Conservation (phyloP, 2,888 invertebrate genomes). For the Macrosiphum euphorbiae region DNA sequence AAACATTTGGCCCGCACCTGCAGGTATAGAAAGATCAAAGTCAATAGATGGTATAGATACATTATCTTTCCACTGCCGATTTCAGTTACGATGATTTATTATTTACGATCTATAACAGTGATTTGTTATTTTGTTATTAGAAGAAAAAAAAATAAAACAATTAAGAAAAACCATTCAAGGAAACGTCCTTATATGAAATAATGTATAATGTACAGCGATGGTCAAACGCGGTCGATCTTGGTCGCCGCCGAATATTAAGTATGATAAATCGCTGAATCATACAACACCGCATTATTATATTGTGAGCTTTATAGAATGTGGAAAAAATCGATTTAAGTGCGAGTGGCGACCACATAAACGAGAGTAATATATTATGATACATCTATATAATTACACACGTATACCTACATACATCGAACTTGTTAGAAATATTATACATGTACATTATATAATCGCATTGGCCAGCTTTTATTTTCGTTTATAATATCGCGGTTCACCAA, state of each 20-base stretch:
- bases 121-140: neutral
- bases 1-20: neutral
- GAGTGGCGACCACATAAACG: neutral
- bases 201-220: neutral
- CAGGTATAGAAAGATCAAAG: neutral
- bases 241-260: conserved; percentile 14
- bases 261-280: neutral
- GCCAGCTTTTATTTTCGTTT: neutral
- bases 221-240: conserved; percentile 33
- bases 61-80: neutral
- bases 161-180: conserved; percentile 25
- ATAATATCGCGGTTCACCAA: neutral
- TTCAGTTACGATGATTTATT: neutral
- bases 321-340: neutral
- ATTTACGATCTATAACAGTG: neutral
- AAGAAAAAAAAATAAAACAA: neutral
- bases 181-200: conserved; percentile 25
- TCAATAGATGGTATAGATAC: neutral
- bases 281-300: neutral
- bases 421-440: neutral
- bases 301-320: neutral
- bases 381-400: neutral
- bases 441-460: neutral
- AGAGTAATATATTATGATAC: neutral
- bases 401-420: neutral